phyloP scores from a whole-genome alignment of 1,140 invertebrate species.

The Vollenhovia emeryi region DNA sequence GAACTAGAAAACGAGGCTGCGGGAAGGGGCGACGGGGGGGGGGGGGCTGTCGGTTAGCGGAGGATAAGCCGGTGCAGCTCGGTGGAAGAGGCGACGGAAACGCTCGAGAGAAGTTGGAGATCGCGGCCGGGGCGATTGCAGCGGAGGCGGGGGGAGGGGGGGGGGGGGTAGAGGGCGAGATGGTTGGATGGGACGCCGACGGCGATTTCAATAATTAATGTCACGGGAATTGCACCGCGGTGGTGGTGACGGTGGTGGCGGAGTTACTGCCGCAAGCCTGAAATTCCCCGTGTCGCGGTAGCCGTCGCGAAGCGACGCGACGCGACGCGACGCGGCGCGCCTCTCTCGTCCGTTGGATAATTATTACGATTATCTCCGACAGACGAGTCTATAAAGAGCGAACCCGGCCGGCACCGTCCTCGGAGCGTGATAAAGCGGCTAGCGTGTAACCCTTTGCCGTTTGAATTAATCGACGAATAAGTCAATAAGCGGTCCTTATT shows the following conservation, averaged over 20 bases:
- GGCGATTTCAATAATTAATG: slow-evolving; percentile 80
- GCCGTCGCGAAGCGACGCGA: slow-evolving; percentile 52
- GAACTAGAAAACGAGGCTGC: slow-evolving; percentile 69
- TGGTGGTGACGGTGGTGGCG: slow-evolving; percentile 39
- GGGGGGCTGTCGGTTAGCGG: slow-evolving; percentile 12
- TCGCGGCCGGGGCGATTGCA: slow-evolving; percentile 43
- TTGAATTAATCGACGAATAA: slow-evolving; percentile 2
- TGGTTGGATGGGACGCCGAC: slow-evolving; percentile 60
- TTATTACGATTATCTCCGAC: slow-evolving; percentile 70
- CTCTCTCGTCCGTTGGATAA: slow-evolving; percentile 61
- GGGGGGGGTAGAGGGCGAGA: background rate
- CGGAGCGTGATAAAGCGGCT: background rate
- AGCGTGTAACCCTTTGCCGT: background rate
- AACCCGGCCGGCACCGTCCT: background rate
- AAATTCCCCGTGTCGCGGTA: slow-evolving; percentile 70
- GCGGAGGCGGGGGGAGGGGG: background rate
- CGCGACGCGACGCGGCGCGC: slow-evolving; percentile 28
- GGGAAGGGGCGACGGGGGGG: background rate
- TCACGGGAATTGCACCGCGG: slow-evolving; percentile 75
- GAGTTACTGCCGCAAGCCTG: slow-evolving; percentile 71
- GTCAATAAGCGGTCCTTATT: background rate
- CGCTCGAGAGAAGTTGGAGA: slow-evolving; percentile 50
- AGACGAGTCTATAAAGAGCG: slow-evolving; percentile 54
- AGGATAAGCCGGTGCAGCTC: slow-evolving; percentile 23
- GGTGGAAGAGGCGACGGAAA: slow-evolving; percentile 13